Percentiles rank a stretch among this genome's conserved stretches.
These are phyloP conservation scores for Ceratothoa steindachneri DNA, from an alignment of 2,888 invertebrate genomes.

Conservation along the genomic window DNA sequence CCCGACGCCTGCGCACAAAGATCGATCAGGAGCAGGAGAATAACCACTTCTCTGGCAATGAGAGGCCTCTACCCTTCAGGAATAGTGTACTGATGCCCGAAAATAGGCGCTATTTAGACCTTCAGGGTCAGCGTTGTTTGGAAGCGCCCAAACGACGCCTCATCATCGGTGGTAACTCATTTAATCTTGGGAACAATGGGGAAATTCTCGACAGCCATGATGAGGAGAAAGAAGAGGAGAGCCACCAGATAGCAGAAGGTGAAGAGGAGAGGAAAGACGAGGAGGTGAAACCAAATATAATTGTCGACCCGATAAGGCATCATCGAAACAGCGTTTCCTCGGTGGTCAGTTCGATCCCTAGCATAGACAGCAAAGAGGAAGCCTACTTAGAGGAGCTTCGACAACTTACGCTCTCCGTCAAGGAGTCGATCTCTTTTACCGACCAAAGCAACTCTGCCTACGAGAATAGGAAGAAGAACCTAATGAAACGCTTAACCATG, in stretches of 20 bases:
- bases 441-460: no score
- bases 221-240: background rate
- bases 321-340: conserved; percentile 40
- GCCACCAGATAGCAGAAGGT: background rate
- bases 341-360: conserved; percentile 39
- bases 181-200: conserved; percentile 52
- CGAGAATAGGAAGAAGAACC: background rate
- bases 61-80: conserved; percentile 44
- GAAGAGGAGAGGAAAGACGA: conserved; percentile 14
- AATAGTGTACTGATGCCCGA: conserved; percentile 52
- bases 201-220: conserved; percentile 51
- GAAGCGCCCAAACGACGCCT: conserved; percentile 50
- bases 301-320: background rate
- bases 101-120: conserved; percentile 53
- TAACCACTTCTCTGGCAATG: background rate
- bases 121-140: conserved; percentile 51
- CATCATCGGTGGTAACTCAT: conserved; percentile 52
- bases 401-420: conserved; percentile 10
- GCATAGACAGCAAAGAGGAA: conserved; percentile 42
- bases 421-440: no score
- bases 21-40: background rate
- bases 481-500: background rate
- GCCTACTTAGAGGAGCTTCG: conserved; percentile 33
- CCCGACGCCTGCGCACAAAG: background rate
- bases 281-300: no score